Percentiles rank a stretch among this genome's conserved stretches.
These are phyloP conservation scores for Lasiurus borealis DNA, from an alignment of 2,113 vertebrate species.

Conservation along the genomic window DNA sequence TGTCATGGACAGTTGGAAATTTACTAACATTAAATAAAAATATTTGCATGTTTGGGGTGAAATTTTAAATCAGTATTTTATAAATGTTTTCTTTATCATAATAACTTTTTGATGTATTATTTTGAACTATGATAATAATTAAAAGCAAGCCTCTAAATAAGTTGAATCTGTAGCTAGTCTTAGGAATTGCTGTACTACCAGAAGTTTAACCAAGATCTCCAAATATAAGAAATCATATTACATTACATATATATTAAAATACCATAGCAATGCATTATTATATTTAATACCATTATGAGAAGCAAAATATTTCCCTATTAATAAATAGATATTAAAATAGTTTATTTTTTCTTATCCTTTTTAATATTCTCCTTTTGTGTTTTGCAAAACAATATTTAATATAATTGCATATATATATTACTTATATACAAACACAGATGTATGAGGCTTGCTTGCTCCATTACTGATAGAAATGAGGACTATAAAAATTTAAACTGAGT, in stretches of 20 bases:
- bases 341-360: not conserved
- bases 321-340: not conserved
- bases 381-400: not conserved
- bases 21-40: slow-evolving; percentile 3
- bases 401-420: not conserved
- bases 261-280: not conserved
- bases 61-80: slow-evolving; percentile 12
- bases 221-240: not conserved
- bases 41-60: not conserved
- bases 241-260: not conserved
- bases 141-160: not conserved
- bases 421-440: not conserved
- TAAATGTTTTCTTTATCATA: not conserved
- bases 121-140: not conserved
- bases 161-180: not conserved
- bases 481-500: slow-evolving; percentile 30
- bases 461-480: slow-evolving; percentile 1
- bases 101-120: not conserved
- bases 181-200: not conserved
- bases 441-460: not conserved
- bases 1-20: slow-evolving; percentile 18
- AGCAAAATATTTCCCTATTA: not conserved
- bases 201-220: not conserved
- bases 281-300: not conserved
- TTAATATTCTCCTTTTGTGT: not conserved